phyloP scores from a whole-genome alignment of 1,140 invertebrate species.

The Sesamia nonagrioides region DNA sequence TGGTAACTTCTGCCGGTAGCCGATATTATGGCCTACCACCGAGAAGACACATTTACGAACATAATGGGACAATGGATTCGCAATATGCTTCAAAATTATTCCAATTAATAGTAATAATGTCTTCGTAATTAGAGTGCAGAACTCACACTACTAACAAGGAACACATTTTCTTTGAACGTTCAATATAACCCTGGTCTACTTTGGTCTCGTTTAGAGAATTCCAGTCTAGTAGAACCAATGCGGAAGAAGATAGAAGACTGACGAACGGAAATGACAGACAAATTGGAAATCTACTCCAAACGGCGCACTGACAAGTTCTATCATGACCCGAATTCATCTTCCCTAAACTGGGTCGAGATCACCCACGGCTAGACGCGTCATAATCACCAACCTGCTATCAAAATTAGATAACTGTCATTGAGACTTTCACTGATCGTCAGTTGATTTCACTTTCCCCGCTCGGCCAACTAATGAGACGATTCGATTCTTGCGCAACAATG shows the following conservation, averaged over 20 bases:
- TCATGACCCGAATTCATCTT: slow-evolving; percentile 23
- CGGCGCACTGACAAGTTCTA: background rate
- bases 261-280: slow-evolving; percentile 2
- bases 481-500: slow-evolving; percentile 67
- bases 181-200: slow-evolving; percentile 19
- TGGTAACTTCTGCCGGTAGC: too few relatives aligned
- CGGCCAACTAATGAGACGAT: slow-evolving; percentile 64
- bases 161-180: background rate
- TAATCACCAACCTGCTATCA: slow-evolving; percentile 52
- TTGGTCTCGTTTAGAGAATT: slow-evolving; percentile 8
- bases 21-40: too few relatives aligned
- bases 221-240: background rate
- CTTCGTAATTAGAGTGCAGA: too few relatives aligned
- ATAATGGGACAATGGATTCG: too few relatives aligned
- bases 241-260: slow-evolving; percentile 7
- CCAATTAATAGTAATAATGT: too few relatives aligned
- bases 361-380: slow-evolving; percentile 8
- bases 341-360: slow-evolving; percentile 32
- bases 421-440: slow-evolving; percentile 76
- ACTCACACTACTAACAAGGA: background rate
- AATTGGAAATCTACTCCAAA: background rate
- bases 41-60: too few relatives aligned
- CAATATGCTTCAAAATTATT: too few relatives aligned
- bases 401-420: slow-evolving; percentile 78
- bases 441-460: slow-evolving; percentile 68